These are phyloP conservation scores for Nothocercus julius DNA, from an alignment of 2,113 vertebrate species.

Conservation along the genomic window DNA sequence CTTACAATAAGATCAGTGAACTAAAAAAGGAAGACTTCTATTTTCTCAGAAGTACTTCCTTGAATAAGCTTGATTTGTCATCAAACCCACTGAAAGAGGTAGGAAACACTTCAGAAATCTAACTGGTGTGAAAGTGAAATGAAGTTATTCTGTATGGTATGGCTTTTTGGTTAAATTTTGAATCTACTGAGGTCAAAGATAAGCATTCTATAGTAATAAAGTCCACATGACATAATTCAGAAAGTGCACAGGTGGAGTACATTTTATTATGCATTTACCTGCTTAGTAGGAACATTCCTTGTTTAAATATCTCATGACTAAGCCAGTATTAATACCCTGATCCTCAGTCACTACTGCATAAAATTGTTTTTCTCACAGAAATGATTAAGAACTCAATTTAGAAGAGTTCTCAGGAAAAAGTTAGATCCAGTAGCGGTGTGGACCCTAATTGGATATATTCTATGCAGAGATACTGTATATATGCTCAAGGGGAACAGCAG, in stretches of 20 bases:
- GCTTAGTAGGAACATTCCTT: background rate
- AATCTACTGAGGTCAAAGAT: background rate
- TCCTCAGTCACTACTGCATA: background rate
- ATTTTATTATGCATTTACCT: background rate
- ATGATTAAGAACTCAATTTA: background rate
- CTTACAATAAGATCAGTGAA: constrained; percentile 78
- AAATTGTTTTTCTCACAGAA: background rate
- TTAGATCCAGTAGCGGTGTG: background rate
- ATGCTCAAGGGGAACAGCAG: background rate
- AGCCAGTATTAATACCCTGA: background rate
- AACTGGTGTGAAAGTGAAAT: background rate
- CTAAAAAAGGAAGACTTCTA: constrained; percentile 83
- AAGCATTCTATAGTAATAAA: background rate
- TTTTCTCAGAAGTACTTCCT: constrained; percentile 81
- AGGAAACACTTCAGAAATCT: constrained; percentile 42
- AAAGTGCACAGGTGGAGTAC: background rate
- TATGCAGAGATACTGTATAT: background rate
- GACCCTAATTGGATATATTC: background rate
- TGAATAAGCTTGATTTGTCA: constrained; percentile 85
- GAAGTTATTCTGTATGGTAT: background rate
- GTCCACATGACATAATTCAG: background rate
- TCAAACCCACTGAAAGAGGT: constrained; percentile 84
- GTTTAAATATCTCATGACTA: background rate
- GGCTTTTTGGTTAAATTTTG: background rate
- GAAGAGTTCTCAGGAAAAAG: background rate